Percentiles rank a stretch among this genome's conserved stretches.
phyloP scores from a whole-genome alignment of 2,888 invertebrate genomes.

The Diaphora mendica region DNA sequence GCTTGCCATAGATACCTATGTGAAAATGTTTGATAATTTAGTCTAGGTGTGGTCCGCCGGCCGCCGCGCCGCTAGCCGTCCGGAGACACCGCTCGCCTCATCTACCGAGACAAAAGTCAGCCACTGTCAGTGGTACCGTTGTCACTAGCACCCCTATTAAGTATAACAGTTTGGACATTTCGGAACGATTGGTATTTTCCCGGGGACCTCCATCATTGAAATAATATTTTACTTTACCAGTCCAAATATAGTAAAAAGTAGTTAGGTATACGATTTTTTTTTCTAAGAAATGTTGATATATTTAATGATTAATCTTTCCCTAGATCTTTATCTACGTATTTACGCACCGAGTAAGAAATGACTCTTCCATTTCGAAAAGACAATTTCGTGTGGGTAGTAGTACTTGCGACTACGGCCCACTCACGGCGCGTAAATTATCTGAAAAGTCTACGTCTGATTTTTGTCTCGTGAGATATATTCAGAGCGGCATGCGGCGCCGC shows the following conservation, averaged over 20 bases:
- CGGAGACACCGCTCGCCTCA: slow-evolving; percentile 82
- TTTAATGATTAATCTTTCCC: background rate
- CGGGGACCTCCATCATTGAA: slow-evolving; percentile 1
- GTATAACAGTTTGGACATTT: slow-evolving; percentile 3
- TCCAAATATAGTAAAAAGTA: background rate
- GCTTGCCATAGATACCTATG: slow-evolving; percentile 87
- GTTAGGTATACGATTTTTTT: background rate
- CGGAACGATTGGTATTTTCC: background rate
- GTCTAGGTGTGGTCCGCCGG: slow-evolving; percentile 84
- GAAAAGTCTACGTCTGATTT: slow-evolving; percentile 71
- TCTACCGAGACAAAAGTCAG: slow-evolving; percentile 87
- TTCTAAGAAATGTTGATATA: background rate
- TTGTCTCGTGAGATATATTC: slow-evolving; percentile 85
- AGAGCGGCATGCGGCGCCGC: slow-evolving; percentile 79
- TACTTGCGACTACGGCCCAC: background rate
- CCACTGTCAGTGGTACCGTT: slow-evolving; percentile 56
- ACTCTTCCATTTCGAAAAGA: background rate
- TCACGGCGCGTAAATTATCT: background rate
- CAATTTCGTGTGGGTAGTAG: background rate
- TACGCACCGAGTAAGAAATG: background rate
- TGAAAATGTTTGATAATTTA: slow-evolving; percentile 85
- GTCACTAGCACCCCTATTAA: slow-evolving; percentile 37
- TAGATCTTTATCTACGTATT: slow-evolving; percentile 5
- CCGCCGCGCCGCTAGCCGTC: slow-evolving; percentile 80
- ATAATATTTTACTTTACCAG: background rate